phyloP scores from a whole-genome alignment of 2,888 invertebrate genomes.

The Troides oblongomaculatus region DNA sequence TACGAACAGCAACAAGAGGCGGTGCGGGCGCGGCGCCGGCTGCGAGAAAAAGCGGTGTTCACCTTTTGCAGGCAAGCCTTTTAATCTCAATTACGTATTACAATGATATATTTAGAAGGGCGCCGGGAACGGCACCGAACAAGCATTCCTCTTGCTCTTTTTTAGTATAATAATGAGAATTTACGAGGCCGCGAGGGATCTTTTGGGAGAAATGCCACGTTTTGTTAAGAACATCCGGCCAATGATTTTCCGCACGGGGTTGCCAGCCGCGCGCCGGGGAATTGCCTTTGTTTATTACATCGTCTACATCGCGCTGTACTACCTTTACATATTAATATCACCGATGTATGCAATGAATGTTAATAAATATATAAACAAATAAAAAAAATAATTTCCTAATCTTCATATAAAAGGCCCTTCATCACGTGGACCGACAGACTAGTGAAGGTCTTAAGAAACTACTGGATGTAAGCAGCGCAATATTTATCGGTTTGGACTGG shows the following conservation, averaged over 20 bases:
- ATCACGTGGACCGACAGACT: no score
- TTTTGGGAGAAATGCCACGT: conserved; percentile 51
- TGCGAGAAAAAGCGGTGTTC: conserved; percentile 15
- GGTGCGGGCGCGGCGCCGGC: conserved; percentile 11
- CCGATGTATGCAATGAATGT: no score
- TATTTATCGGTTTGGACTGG: not conserved
- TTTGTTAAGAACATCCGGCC: conserved; percentile 31
- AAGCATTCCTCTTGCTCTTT: conserved; percentile 44
- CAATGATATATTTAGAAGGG: conserved; percentile 50
- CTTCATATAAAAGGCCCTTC: no score
- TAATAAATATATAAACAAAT: no score
- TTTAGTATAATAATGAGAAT: conserved; percentile 52
- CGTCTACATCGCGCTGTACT: no score
- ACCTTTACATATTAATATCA: no score
- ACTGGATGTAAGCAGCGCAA: not conserved
- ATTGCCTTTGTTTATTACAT: no score
- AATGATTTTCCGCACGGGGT: conserved; percentile 30
- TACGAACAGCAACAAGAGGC: conserved; percentile 16
- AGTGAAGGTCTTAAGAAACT: no score
- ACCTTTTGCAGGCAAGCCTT: conserved; percentile 36
- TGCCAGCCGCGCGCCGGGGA: conserved; percentile 7
- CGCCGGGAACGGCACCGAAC: conserved; percentile 36
- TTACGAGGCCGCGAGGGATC: conserved; percentile 49
- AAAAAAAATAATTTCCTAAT: no score
- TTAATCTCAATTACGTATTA: conserved; percentile 54